Evolutionary conservation across 2,113 vertebrate genomes (phyloP).

Genomic region (Raphicerus campestris): DNA sequence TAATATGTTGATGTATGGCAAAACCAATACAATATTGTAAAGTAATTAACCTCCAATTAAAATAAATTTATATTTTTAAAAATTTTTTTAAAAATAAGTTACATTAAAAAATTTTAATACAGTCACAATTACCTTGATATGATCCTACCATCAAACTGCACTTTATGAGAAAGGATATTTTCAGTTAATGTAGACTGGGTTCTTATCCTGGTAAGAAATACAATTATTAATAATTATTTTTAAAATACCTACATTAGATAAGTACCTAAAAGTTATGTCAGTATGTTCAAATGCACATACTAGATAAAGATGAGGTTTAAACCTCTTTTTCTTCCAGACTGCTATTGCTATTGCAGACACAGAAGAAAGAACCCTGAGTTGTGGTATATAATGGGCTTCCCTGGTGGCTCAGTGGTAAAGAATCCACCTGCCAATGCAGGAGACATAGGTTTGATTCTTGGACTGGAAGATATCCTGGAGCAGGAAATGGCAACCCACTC

Average conservation of each 20-base stretch:
- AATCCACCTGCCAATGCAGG: neutral
- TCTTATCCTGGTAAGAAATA: slow-evolving; percentile 82
- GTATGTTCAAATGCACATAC: neutral
- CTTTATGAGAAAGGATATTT: slow-evolving; percentile 84
- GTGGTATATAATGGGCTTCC: neutral
- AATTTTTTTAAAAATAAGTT: no score
- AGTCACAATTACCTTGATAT: slow-evolving; percentile 82
- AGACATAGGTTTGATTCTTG: neutral
- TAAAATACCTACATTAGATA: neutral
- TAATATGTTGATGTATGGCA: neutral
- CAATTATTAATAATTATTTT: slow-evolving; percentile 23
- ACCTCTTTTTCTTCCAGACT: neutral
- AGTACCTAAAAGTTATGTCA: neutral
- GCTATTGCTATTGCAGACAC: neutral
- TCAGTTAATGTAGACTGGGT: slow-evolving; percentile 87
- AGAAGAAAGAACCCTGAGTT: neutral
- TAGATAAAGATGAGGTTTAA: neutral
- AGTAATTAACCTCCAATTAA: no score
- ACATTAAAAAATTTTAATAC: neutral
- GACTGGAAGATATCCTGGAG: neutral
- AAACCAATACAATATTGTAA: no score
- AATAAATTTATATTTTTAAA: no score
- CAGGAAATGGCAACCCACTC: neutral
- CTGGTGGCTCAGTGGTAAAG: neutral
- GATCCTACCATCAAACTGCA: slow-evolving; percentile 85